Evolutionary conservation across 2,888 invertebrate genomes (phyloP).

Genomic region (Chalcis sispes): DNA sequence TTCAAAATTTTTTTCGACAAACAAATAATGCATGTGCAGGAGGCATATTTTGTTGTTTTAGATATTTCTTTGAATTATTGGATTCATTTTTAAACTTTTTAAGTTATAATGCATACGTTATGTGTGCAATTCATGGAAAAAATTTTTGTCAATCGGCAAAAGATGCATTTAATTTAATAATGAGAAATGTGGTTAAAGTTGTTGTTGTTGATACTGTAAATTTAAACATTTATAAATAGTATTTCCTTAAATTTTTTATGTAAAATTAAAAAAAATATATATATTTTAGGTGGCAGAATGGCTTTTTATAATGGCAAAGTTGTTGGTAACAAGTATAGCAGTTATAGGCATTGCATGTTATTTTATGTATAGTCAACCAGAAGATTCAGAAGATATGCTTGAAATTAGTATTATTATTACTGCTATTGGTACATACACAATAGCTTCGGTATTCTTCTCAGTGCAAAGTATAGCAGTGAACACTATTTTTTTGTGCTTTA

Average conservation of each 20-base stretch:
- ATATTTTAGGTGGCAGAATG: slow-evolving; percentile 88
- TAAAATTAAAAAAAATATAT: not conserved
- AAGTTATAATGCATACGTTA: slow-evolving; percentile 93
- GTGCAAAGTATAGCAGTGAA: slow-evolving; percentile 98
- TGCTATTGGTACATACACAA: slow-evolving; percentile 88
- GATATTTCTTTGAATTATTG: slow-evolving; percentile 91
- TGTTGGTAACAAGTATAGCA: slow-evolving; percentile 87
- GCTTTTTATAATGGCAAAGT: slow-evolving; percentile 92
- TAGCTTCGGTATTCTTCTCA: slow-evolving; percentile 92
- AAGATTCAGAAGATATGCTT: slow-evolving; percentile 83
- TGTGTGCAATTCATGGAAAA: slow-evolving; percentile 96
- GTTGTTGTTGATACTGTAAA: slow-evolving; percentile 87
- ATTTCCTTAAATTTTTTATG: not conserved
- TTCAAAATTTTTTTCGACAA: slow-evolving; percentile 87
- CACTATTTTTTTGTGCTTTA: slow-evolving; percentile 95
- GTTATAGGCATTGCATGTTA: slow-evolving; percentile 84
- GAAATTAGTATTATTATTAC: slow-evolving; percentile 91
- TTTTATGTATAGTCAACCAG: slow-evolving; percentile 71
- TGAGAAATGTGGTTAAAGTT: slow-evolving; percentile 89
- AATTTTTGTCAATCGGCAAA: slow-evolving; percentile 93
- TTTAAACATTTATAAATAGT: not conserved
- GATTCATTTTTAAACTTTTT: slow-evolving; percentile 91
- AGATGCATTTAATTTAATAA: slow-evolving; percentile 91
- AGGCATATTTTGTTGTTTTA: slow-evolving; percentile 83
- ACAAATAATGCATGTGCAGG: slow-evolving; percentile 84